A percentile compares a stretch with the other conserved stretches of the same genome.
Evolutionary conservation across 2,888 invertebrate genomes (phyloP).

Genomic region (Macrophya alboannulata): DNA sequence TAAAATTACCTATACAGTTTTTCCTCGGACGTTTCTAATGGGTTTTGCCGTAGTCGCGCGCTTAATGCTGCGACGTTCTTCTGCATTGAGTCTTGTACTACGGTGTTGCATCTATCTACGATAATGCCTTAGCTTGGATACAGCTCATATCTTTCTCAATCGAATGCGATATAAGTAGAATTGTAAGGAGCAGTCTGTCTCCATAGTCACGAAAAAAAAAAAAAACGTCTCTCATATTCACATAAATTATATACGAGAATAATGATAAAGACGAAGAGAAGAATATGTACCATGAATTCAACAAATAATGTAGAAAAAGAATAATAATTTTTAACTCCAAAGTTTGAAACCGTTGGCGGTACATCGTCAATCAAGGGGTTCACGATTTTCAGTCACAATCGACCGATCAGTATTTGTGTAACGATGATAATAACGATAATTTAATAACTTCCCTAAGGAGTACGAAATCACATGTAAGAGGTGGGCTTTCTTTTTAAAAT

Average conservation of each 20-base stretch:
- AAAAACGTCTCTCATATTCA: neutral
- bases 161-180: neutral
- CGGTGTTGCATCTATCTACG: neutral
- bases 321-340: too few relatives aligned
- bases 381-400: neutral
- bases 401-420: neutral
- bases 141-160: slow-evolving; percentile 1
- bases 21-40: slow-evolving; percentile 19
- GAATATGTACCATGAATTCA: neutral
- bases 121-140: neutral
- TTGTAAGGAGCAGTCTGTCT: too few relatives aligned
- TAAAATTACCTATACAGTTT: slow-evolving; percentile 43
- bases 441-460: neutral
- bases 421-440: neutral
- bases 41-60: neutral
- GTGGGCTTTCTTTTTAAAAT: neutral
- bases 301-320: neutral
- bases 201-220: too few relatives aligned
- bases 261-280: neutral
- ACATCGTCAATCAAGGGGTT: neutral
- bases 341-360: too few relatives aligned
- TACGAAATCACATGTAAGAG: neutral
- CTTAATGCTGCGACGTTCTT: slow-evolving; percentile 17
- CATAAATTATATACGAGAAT: neutral
- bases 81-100: neutral